Percentiles rank a stretch among this genome's conserved stretches.
Evolutionary conservation across 1,140 invertebrate species (phyloP).

Genomic region (Piezodorus guildinii): DNA sequence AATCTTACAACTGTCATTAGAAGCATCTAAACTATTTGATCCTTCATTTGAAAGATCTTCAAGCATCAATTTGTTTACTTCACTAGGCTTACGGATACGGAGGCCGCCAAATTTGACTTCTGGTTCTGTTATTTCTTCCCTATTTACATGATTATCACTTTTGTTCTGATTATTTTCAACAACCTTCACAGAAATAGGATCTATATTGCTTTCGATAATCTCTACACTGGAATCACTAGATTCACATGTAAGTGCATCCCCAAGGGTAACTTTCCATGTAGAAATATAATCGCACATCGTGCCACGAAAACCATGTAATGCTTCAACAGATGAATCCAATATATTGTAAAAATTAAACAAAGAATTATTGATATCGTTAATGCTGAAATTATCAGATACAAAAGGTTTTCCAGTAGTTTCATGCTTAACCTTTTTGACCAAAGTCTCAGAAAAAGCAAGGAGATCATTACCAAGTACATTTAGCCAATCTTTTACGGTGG

Average conservation of each 20-base stretch:
- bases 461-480: neutral
- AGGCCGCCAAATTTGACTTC: neutral
- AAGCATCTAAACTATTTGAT: neutral
- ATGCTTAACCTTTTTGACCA: neutral
- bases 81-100: neutral
- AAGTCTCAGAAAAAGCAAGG: neutral
- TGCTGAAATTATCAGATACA: neutral
- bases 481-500: neutral
- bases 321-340: neutral
- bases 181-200: too few species aligned
- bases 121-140: neutral
- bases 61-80: neutral
- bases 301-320: neutral
- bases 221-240: constrained; percentile 4
- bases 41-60: neutral
- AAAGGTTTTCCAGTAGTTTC: neutral
- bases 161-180: too few species aligned
- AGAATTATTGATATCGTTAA: neutral
- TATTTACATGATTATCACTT: too few species aligned
- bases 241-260: neutral
- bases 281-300: neutral
- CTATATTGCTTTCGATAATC: neutral
- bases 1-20: too few species aligned
- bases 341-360: neutral
- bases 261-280: neutral